Evolutionary conservation across 2,888 invertebrate species (phyloP).

Genomic region (Harpagoxenus sublaevis): DNA sequence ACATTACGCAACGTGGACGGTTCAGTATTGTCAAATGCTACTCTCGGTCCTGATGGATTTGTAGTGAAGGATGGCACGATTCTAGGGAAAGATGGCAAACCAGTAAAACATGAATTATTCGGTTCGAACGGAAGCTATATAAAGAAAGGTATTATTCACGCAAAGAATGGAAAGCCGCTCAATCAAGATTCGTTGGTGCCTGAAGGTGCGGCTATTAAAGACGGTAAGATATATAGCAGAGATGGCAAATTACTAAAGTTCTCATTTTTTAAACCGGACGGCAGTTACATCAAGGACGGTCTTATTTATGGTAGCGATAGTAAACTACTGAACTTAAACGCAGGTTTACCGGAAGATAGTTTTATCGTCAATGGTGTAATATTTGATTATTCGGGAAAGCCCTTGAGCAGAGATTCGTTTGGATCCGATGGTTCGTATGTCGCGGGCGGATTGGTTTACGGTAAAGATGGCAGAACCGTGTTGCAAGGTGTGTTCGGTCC

Average conservation of each 20-base stretch:
- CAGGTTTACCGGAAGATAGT: constrained; percentile 81
- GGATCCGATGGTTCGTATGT: constrained; percentile 84
- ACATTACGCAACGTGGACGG: constrained; percentile 77
- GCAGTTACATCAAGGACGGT: constrained; percentile 83
- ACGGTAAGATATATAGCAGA: constrained; percentile 80
- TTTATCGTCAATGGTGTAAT: constrained; percentile 82
- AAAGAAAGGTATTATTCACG: constrained; percentile 79
- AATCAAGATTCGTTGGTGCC: constrained; percentile 83
- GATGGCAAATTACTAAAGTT: constrained; percentile 83
- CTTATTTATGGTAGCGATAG: constrained; percentile 81
- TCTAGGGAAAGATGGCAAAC: constrained; percentile 81
- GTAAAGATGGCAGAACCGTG: constrained; percentile 80
- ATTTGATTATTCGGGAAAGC: constrained; percentile 78
- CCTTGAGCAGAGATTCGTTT: constrained; percentile 80
- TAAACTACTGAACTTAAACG: constrained; percentile 79
- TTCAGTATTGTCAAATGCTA: constrained; percentile 75
- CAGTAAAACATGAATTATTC: constrained; percentile 82
- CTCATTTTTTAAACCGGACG: constrained; percentile 83
- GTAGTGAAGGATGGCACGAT: constrained; percentile 80
- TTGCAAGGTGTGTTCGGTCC: constrained; percentile 82
- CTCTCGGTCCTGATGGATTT: constrained; percentile 80
- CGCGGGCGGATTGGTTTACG: constrained; percentile 80
- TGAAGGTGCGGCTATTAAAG: constrained; percentile 81
- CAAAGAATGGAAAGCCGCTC: constrained; percentile 81
- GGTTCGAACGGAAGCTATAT: constrained; percentile 80